Evolutionary conservation across 2,113 vertebrate genomes (phyloP).

Genomic region (Gymnogyps californianus): DNA sequence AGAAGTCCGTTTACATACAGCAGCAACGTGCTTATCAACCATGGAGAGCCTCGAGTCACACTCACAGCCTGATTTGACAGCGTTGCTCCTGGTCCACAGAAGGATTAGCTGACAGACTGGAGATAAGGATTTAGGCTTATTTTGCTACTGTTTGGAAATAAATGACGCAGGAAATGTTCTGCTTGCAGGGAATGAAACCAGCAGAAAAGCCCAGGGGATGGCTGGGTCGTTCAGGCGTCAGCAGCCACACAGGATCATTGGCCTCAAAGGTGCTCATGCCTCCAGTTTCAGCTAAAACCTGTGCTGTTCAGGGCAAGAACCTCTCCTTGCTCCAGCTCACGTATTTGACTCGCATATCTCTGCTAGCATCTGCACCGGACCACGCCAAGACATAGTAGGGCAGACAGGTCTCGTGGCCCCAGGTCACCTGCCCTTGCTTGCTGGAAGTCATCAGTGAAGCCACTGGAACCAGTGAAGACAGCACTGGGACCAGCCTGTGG

Average conservation of each 20-base stretch:
- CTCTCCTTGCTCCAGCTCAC: neutral
- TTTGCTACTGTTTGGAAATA: constrained; percentile 24
- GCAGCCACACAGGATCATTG: neutral
- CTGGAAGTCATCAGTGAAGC: neutral
- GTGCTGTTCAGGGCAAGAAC: neutral
- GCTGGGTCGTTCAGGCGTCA: neutral
- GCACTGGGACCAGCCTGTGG: neutral
- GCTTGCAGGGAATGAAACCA: neutral
- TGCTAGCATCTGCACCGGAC: neutral
- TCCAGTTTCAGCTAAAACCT: neutral
- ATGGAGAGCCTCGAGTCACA: neutral
- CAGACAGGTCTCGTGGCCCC: neutral
- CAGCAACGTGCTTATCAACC: neutral
- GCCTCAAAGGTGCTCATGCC: neutral
- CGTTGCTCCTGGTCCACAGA: neutral
- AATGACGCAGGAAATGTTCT: constrained; percentile 25
- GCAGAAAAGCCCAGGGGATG: neutral
- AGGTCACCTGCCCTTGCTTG: neutral
- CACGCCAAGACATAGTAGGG: neutral
- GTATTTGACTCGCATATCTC: neutral
- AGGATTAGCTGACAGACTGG: neutral
- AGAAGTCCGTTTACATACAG: neutral
- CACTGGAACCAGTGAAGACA: neutral
- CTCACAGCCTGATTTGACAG: neutral
- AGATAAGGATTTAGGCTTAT: constrained; percentile 21